A percentile compares a stretch with the other conserved stretches of the same genome.
phyloP scores from a whole-genome alignment of 2,888 invertebrate genomes.

The Amiota minor region DNA sequence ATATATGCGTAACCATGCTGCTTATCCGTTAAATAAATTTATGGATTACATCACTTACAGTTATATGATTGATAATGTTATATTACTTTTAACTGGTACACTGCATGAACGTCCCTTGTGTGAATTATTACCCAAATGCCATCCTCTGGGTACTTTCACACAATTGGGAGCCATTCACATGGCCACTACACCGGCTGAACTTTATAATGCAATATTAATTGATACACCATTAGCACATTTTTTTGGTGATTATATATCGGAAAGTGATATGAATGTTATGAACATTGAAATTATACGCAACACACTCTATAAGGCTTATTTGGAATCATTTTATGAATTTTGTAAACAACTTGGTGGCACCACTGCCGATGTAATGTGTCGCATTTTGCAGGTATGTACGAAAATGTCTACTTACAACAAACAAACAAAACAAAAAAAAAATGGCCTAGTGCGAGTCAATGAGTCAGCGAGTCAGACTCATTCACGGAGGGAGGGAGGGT shows the following conservation, averaged over 20 bases:
- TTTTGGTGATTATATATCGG: slow-evolving; percentile 96
- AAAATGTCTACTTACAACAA: no score
- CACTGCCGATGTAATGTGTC: slow-evolving; percentile 97
- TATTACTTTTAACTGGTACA: slow-evolving; percentile 97
- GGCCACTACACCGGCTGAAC: slow-evolving; percentile 97
- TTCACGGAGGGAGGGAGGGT: no score
- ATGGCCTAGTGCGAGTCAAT: no score
- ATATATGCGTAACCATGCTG: slow-evolving; percentile 97
- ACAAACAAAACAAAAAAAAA: no score
- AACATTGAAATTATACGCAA: slow-evolving; percentile 98
- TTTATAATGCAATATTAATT: slow-evolving; percentile 98
- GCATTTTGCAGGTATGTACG: slow-evolving; percentile 89
- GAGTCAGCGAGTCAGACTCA: no score
- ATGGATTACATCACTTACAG: slow-evolving; percentile 99
- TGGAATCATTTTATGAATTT: slow-evolving; percentile 93
- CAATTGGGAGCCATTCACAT: slow-evolving; percentile 99
- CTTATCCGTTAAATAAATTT: slow-evolving; percentile 97
- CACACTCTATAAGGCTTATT: slow-evolving; percentile 93
- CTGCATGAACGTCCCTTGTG: slow-evolving; percentile 98
- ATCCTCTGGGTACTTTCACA: slow-evolving; percentile 98
- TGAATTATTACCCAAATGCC: slow-evolving; percentile 98
- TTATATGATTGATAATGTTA: slow-evolving; percentile 99
- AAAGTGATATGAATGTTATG: slow-evolving; percentile 97
- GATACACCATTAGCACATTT: slow-evolving; percentile 98
- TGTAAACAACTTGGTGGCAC: slow-evolving; percentile 93